Percentiles rank a stretch among this genome's conserved stretches.
These are phyloP conservation scores for Coenobita brevimanus DNA, from an alignment of 1,140 invertebrate species.

Conservation along the genomic window DNA sequence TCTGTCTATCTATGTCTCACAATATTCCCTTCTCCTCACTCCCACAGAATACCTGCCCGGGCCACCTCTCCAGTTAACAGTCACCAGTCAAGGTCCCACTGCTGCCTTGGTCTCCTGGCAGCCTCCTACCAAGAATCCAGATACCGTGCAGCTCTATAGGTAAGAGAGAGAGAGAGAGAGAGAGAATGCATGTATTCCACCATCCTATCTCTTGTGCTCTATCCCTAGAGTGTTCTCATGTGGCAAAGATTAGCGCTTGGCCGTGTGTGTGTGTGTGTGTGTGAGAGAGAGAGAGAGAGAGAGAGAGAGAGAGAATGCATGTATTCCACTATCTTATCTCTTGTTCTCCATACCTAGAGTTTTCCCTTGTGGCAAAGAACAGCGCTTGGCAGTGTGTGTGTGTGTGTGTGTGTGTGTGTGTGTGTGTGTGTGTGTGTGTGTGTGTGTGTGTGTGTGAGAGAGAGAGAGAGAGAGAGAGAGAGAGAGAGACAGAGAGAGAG, in stretches of 20 bases:
- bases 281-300: too few species aligned
- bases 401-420: conserved; percentile 27
- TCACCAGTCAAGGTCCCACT: conserved; percentile 78
- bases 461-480: conserved; percentile 1
- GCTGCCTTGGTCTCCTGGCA: conserved; percentile 83
- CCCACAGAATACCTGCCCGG: conserved; percentile 79
- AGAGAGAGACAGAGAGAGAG: neutral
- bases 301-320: too few species aligned
- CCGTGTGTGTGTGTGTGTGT: neutral
- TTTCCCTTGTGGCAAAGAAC: too few species aligned
- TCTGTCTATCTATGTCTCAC: neutral
- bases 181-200: too few species aligned
- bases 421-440: conserved; percentile 14
- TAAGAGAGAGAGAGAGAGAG: too few species aligned
- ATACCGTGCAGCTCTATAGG: conserved; percentile 87
- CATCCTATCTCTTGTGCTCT: too few species aligned
- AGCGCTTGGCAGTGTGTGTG: conserved; percentile 31
- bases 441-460: neutral
- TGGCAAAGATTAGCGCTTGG: too few species aligned
- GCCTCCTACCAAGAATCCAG: conserved; percentile 84
- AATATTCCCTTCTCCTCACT: neutral
- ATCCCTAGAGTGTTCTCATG: too few species aligned
- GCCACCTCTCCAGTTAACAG: conserved; percentile 82
- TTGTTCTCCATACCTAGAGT: too few species aligned
- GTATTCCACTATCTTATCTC: too few species aligned